A percentile compares a stretch with the other conserved stretches of the same genome.
These are phyloP conservation scores for Achroia grisella DNA, from an alignment of 1,140 invertebrate genomes.

Conservation along the genomic window DNA sequence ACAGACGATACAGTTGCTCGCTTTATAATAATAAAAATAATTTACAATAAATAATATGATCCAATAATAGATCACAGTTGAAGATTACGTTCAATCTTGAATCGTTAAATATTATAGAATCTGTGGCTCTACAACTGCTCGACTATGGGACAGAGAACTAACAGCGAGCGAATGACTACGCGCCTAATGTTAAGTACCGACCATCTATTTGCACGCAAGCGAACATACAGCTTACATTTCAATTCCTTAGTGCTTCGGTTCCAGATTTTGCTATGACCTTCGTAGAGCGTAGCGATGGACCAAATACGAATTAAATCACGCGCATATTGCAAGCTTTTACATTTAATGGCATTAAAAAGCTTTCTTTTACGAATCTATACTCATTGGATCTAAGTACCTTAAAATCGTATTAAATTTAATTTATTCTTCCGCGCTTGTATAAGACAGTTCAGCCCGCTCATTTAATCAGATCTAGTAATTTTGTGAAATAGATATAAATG, in stretches of 20 bases:
- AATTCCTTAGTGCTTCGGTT: constrained; percentile 62
- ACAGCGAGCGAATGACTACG: constrained; percentile 33
- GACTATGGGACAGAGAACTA: constrained; percentile 13
- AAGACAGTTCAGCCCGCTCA: too few relatives aligned
- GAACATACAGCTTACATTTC: constrained; percentile 54
- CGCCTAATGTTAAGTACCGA: constrained; percentile 54
- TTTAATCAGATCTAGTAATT: too few relatives aligned
- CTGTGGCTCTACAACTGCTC: neutral
- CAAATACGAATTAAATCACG: neutral
- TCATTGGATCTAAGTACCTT: too few relatives aligned
- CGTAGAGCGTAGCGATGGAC: constrained; percentile 8
- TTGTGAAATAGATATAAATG: too few relatives aligned
- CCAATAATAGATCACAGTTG: constrained; percentile 1
- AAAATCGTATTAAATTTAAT: too few relatives aligned
- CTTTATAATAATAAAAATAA: constrained; percentile 1
- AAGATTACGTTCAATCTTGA: neutral
- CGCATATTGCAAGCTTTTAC: too few relatives aligned
- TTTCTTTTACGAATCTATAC: too few relatives aligned
- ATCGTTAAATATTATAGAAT: constrained; percentile 13
- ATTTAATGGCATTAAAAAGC: too few relatives aligned
- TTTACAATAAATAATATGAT: constrained; percentile 3
- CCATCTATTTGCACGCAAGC: constrained; percentile 52
- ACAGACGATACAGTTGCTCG: constrained; percentile 14
- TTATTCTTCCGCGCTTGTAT: too few relatives aligned
- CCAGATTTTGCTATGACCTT: constrained; percentile 10